phyloP scores from a whole-genome alignment of 2,888 invertebrate species.

The Sclerodermus sp. region DNA sequence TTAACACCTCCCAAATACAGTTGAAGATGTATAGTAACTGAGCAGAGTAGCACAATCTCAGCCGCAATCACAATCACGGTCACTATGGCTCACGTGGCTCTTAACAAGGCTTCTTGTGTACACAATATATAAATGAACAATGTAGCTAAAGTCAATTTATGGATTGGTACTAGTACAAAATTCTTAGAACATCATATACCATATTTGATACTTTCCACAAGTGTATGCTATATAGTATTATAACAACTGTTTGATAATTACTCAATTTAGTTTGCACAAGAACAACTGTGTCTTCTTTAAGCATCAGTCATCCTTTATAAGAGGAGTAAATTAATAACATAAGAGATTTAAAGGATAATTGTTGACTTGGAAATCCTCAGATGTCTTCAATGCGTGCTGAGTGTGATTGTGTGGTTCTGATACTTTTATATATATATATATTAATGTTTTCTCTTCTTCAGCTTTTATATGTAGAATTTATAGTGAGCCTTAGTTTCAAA shows the following conservation, averaged over 20 bases:
- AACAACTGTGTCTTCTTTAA: conserved; percentile 46
- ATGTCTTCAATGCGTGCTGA: conserved; percentile 90
- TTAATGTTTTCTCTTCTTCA: conserved; percentile 45
- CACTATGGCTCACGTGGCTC: conserved; percentile 35
- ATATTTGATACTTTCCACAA: conserved; percentile 44
- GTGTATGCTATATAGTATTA: conserved; percentile 30
- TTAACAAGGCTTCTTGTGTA: conserved; percentile 34
- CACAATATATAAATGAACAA: conserved; percentile 44
- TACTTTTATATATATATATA: conserved; percentile 48
- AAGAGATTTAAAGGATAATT: conserved; percentile 49
- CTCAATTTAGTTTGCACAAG: conserved; percentile 41
- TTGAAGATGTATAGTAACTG: conserved; percentile 26
- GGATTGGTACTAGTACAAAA: conserved; percentile 46
- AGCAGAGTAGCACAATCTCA: conserved; percentile 36
- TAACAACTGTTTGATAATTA: conserved; percentile 41
- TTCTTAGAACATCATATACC: conserved; percentile 44
- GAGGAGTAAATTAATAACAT: conserved; percentile 50
- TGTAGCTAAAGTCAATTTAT: conserved; percentile 43
- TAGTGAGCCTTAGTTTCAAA: conserved; percentile 59
- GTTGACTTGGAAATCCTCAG: conserved; percentile 74
- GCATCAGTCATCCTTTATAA: conserved; percentile 50
- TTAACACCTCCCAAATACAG: conserved; percentile 34
- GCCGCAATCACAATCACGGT: conserved; percentile 39
- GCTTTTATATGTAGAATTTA: conserved; percentile 55
- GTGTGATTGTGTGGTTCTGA: conserved; percentile 67